Evolutionary conservation across 64 coral and sea anemone genomes (phyloP).

Genomic region (Astreopora myriophthalma): DNA sequence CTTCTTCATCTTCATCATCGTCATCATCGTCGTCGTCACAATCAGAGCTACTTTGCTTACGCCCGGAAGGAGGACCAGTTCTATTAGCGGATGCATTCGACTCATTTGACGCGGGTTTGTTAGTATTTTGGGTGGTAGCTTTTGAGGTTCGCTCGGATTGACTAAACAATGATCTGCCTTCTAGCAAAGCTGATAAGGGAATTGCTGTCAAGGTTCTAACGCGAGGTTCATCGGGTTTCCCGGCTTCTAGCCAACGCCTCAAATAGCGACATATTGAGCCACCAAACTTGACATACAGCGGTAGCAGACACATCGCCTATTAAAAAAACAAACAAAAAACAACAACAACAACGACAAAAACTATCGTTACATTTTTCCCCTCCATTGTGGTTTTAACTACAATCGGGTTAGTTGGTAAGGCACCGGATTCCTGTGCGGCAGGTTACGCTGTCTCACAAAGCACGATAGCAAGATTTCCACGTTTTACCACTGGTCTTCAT

Average conservation of each 20-base stretch:
- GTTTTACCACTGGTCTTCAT: too few species aligned
- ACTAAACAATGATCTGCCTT: background rate
- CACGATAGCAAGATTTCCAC: too few species aligned
- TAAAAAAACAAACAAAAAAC: background rate
- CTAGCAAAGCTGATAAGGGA: background rate
- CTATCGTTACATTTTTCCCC: too few species aligned
- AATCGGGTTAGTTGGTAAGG: too few species aligned
- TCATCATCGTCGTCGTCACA: background rate
- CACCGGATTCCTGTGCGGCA: too few species aligned
- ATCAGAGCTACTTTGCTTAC: background rate
- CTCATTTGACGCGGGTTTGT: background rate
- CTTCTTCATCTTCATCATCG: background rate
- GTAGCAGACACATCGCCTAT: conserved; percentile 51
- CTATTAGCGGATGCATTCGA: background rate
- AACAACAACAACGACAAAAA: too few species aligned
- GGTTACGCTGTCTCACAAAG: too few species aligned
- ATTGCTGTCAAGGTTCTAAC: background rate
- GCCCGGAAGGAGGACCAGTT: background rate
- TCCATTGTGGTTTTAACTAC: too few species aligned
- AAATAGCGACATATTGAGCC: conserved; percentile 86
- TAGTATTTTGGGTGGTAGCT: background rate
- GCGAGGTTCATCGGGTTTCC: conserved; percentile 21
- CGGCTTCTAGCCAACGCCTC: conserved; percentile 82
- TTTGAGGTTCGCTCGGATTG: background rate
- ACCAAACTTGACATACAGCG: conserved; percentile 87